A percentile compares a stretch with the other conserved stretches of the same genome.
These are phyloP conservation scores for Cynopterus brachyotis DNA, from an alignment of 2,113 vertebrate genomes.

Conservation along the genomic window DNA sequence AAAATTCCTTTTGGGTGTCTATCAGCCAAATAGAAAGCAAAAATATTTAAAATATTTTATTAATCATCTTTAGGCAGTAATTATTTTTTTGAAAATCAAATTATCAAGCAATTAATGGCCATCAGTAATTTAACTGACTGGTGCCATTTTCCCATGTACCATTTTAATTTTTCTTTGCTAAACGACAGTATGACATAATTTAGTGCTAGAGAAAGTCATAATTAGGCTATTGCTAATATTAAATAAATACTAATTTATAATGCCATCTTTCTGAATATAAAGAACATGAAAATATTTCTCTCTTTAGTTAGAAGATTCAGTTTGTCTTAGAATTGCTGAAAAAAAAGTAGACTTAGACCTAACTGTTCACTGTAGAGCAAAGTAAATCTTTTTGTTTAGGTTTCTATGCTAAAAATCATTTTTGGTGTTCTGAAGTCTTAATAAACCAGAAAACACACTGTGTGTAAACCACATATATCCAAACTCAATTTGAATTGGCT, in stretches of 20 bases:
- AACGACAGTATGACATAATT: background rate
- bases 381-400: background rate
- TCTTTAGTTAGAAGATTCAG: background rate
- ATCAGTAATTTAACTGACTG: background rate
- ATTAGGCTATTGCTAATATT: background rate
- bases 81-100: constrained; percentile 1
- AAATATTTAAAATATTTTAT: constrained; percentile 16
- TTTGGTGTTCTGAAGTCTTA: background rate
- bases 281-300: background rate
- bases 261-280: constrained; percentile 19
- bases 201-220: constrained; percentile 1
- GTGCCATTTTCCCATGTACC: background rate
- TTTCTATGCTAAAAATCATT: background rate
- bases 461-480: background rate
- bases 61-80: background rate
- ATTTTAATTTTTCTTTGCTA: constrained; percentile 15
- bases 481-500: background rate
- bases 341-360: background rate
- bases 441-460: background rate
- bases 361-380: background rate
- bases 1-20: background rate
- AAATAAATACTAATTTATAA: constrained; percentile 14
- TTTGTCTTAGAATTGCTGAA: background rate
- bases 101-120: background rate
- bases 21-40: background rate